These are phyloP conservation scores for Irena cyanogastra DNA, from an alignment of 2,113 vertebrate genomes.

Conservation along the genomic window DNA sequence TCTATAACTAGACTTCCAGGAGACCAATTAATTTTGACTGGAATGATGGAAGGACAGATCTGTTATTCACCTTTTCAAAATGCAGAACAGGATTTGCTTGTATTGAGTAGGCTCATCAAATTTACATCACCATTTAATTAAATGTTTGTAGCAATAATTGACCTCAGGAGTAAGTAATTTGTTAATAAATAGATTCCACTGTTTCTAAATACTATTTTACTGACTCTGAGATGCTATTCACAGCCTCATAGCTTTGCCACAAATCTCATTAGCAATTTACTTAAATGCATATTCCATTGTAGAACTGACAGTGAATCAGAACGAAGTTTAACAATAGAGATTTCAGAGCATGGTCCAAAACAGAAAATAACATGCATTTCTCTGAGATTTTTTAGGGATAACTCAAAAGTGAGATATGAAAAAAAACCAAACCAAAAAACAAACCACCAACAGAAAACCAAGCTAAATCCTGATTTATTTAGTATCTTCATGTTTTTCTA, in stretches of 20 bases:
- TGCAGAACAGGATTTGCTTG: not conserved
- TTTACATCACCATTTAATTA: conserved; percentile 37
- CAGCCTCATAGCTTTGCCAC: not conserved
- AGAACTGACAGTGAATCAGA: not conserved
- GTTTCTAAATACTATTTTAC: conserved; percentile 21
- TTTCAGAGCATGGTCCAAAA: not conserved
- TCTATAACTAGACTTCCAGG: not conserved
- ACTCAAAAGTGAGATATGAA: not conserved
- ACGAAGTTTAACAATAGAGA: not conserved
- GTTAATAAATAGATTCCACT: conserved; percentile 31
- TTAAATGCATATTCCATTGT: conserved; percentile 13
- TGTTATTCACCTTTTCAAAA: conserved; percentile 19
- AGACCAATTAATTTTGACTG: conserved; percentile 11
- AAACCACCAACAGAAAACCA: not conserved
- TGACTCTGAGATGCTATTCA: conserved; percentile 8
- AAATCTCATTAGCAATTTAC: conserved; percentile 38
- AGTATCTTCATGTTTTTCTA: not conserved
- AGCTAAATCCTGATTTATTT: not conserved
- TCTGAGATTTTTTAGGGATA: not conserved
- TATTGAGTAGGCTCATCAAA: conserved; percentile 39
- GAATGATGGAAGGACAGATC: not conserved
- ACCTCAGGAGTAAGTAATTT: conserved; percentile 36
- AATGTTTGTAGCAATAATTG: conserved; percentile 36
- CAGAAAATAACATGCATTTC: not conserved
- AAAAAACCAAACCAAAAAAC: not conserved